Percentiles rank a stretch among this genome's conserved stretches.
Conservation (phyloP, 2,113 vertebrate species). For the Cinclus cinclus region DNA sequence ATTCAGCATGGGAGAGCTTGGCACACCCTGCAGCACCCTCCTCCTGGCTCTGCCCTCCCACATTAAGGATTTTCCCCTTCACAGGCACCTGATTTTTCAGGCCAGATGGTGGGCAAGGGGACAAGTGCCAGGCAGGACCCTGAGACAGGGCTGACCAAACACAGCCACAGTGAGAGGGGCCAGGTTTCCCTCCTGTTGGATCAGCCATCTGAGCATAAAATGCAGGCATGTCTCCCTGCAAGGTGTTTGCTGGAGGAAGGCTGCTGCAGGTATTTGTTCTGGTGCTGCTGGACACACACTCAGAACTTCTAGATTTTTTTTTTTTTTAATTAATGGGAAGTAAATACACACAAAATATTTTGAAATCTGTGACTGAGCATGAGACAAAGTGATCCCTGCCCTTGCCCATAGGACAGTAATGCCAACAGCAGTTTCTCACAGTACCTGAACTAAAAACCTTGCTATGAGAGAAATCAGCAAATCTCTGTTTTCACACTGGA, state of each 20-base stretch:
- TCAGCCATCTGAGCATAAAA: neutral
- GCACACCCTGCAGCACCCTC: neutral
- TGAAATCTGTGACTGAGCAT: neutral
- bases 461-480: neutral
- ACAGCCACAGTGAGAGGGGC: accelerated
- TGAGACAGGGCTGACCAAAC: neutral
- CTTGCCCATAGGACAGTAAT: neutral
- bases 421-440: neutral
- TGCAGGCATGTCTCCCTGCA: neutral
- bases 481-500: neutral
- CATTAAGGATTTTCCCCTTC: neutral
- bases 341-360: neutral
- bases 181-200: neutral
- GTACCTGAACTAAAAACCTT: neutral
- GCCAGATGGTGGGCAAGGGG: neutral
- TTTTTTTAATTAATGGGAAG: neutral
- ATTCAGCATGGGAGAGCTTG: neutral
- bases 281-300: neutral
- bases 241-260: neutral
- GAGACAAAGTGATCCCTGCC: neutral
- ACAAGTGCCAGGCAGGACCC: neutral
- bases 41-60: neutral
- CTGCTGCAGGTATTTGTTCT: neutral
- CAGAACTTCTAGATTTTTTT: neutral
- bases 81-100: neutral